Evolutionary conservation across 2,113 vertebrate species (phyloP).

Genomic region (Scolopax mira): DNA sequence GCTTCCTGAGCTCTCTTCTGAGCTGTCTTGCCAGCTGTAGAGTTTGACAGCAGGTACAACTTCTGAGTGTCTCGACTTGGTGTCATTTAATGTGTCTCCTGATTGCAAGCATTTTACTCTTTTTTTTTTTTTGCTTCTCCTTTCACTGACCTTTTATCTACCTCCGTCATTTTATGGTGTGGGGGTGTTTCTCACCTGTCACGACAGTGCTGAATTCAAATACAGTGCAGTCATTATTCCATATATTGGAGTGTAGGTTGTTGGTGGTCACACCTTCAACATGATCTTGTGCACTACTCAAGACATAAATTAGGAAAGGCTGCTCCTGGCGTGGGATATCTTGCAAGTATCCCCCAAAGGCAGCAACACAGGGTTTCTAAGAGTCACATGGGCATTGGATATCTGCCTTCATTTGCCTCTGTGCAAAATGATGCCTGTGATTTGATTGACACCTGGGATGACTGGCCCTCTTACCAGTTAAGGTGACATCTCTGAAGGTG

Average conservation of each 20-base stretch:
- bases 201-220: neutral
- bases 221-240: too few species aligned
- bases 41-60: neutral
- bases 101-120: neutral
- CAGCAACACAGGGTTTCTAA: neutral
- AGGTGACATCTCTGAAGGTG: neutral
- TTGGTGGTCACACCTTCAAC: neutral
- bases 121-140: neutral
- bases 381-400: too few species aligned
- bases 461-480: accelerated
- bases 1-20: neutral
- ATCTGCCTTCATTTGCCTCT: neutral
- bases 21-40: neutral
- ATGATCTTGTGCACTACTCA: neutral
- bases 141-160: neutral
- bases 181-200: neutral
- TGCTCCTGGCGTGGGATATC: neutral
- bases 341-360: neutral
- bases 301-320: neutral
- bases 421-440: neutral
- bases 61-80: neutral
- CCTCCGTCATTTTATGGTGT: neutral
- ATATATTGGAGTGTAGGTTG: neutral
- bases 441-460: accelerated
- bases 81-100: neutral